A percentile compares a stretch with the other conserved stretches of the same genome.
Evolutionary conservation across 2,113 vertebrate genomes (phyloP).

Genomic region (Lepus timidus): DNA sequence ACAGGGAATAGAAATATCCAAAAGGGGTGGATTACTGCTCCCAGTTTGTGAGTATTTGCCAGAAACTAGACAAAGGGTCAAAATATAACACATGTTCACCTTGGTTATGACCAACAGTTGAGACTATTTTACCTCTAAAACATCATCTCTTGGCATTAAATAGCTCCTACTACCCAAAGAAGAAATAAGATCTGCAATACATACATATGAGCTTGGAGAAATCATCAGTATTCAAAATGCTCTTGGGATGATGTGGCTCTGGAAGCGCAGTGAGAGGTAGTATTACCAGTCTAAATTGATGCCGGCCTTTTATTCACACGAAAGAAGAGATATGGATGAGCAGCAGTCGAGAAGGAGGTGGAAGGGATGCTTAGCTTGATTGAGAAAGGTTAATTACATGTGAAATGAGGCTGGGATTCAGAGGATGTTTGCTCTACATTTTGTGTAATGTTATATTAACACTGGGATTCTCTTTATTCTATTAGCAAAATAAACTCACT

Average conservation of each 20-base stretch:
- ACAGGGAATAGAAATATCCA: not conserved
- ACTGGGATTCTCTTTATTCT: constrained; percentile 90
- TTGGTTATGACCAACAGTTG: not conserved
- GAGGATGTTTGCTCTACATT: constrained; percentile 90
- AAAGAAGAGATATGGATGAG: constrained; percentile 38
- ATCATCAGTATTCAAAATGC: constrained; percentile 27
- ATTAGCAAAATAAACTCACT: constrained; percentile 92
- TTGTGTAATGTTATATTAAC: constrained; percentile 91
- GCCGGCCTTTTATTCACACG: constrained; percentile 33
- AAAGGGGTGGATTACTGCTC: not conserved
- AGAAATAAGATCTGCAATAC: constrained; percentile 44
- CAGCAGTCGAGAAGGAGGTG: constrained; percentile 82
- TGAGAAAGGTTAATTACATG: constrained; percentile 93
- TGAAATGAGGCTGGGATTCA: constrained; percentile 91
- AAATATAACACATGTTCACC: not conserved
- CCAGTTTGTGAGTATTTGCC: not conserved
- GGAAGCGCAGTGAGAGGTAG: not conserved
- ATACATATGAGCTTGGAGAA: not conserved
- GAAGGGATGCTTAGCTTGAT: constrained; percentile 89
- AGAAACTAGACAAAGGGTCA: not conserved
- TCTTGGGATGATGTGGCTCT: not conserved
- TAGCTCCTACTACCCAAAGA: constrained; percentile 7
- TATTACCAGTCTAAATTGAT: constrained; percentile 17
- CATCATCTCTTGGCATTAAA: not conserved
- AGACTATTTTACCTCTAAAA: constrained; percentile 22